Percentiles rank a stretch among this genome's conserved stretches.
These are phyloP conservation scores for Carcharodon carcharias DNA, from an alignment of 2,797 vertebrate genomes.

Conservation along the genomic window DNA sequence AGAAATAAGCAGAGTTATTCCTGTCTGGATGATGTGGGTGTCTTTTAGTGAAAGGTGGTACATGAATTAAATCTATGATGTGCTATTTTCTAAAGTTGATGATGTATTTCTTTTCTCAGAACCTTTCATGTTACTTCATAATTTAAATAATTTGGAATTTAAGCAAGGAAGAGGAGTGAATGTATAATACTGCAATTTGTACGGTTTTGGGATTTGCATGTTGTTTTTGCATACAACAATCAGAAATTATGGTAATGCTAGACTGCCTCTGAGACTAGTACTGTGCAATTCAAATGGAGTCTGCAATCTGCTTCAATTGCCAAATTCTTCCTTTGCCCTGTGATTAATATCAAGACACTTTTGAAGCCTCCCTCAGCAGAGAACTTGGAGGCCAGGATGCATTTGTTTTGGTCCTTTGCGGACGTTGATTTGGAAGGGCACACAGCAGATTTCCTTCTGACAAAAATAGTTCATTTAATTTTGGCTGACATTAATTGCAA, in stretches of 20 bases:
- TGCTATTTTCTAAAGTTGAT: neutral
- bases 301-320: constrained; percentile 38
- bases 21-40: neutral
- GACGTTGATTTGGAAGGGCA: constrained; percentile 39
- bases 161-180: neutral
- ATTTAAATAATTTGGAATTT: neutral
- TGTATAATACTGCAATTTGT: neutral
- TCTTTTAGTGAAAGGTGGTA: neutral
- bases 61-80: neutral
- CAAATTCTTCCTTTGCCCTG: constrained; percentile 45
- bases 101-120: neutral
- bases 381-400: constrained; percentile 43
- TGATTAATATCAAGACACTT: constrained; percentile 45
- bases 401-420: constrained; percentile 42
- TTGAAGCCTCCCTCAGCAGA: constrained; percentile 31
- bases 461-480: constrained; percentile 45
- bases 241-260: constrained; percentile 40
- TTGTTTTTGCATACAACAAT: neutral
- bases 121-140: neutral
- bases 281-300: constrained; percentile 41
- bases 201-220: neutral
- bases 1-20: neutral
- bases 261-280: constrained; percentile 39
- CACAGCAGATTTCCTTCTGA: constrained; percentile 52
- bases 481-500: constrained; percentile 10